A percentile compares a stretch with the other conserved stretches of the same genome.
These are phyloP conservation scores for Aeoliscus strigatus DNA, from an alignment of 2,797 vertebrate genomes.

Conservation along the genomic window DNA sequence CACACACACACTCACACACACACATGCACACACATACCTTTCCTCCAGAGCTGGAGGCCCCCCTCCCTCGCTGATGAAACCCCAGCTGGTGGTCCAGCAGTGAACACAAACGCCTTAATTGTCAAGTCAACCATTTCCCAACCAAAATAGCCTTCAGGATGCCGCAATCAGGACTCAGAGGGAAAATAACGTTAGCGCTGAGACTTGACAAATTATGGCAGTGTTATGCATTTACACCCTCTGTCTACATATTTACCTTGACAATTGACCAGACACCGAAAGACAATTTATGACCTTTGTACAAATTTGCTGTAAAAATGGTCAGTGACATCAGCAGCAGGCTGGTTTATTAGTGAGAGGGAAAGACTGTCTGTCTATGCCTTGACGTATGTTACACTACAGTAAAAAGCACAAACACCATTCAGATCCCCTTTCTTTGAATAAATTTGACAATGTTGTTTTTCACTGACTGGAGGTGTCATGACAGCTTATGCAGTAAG, in stretches of 20 bases:
- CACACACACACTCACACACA: constrained; percentile 15
- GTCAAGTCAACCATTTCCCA: constrained; percentile 72
- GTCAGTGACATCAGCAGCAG: constrained; percentile 50
- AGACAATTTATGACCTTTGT: constrained; percentile 48
- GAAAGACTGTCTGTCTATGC: constrained; percentile 6
- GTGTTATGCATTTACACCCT: constrained; percentile 67
- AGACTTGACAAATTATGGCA: constrained; percentile 64
- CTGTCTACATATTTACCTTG: constrained; percentile 56
- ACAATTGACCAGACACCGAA: constrained; percentile 62
- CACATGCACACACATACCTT: constrained; percentile 14
- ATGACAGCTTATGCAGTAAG: too few species aligned
- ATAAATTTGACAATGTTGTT: too few species aligned
- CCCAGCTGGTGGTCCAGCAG: constrained; percentile 71
- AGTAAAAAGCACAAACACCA: too few species aligned
- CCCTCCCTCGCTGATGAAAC: constrained; percentile 57
- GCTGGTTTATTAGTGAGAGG: constrained; percentile 47
- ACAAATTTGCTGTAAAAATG: constrained; percentile 44
- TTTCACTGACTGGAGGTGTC: too few species aligned
- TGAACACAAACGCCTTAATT: constrained; percentile 74
- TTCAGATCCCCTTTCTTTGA: too few species aligned
- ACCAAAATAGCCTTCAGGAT: constrained; percentile 75
- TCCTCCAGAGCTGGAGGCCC: constrained; percentile 31
- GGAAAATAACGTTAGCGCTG: constrained; percentile 66
- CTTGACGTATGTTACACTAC: too few species aligned
- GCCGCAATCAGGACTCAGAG: constrained; percentile 72